Evolutionary conservation across 2,113 vertebrate species (phyloP).

Genomic region (Spea bombifrons): DNA sequence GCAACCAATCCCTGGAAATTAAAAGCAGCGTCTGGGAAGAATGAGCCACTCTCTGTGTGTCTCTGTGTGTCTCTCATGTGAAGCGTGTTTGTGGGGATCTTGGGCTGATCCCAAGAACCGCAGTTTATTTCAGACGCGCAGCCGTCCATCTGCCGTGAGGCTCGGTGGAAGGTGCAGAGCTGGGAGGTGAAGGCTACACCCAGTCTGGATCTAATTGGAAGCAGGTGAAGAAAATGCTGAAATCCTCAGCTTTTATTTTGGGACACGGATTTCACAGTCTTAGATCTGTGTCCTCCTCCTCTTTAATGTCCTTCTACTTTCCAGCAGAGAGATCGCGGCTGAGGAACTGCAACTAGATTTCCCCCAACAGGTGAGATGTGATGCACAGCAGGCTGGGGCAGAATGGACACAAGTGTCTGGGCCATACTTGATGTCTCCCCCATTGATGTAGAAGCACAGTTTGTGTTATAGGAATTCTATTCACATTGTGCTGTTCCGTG

Average conservation of each 20-base stretch:
- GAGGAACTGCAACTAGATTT: background rate
- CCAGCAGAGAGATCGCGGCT: background rate
- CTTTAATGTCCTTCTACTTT: background rate
- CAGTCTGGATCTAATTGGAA: conserved; percentile 45
- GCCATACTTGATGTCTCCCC: too few species aligned
- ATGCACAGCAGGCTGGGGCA: background rate
- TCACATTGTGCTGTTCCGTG: too few species aligned
- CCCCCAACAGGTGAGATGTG: background rate
- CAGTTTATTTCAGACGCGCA: conserved; percentile 24
- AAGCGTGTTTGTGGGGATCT: conserved; percentile 44
- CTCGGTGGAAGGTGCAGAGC: conserved; percentile 25
- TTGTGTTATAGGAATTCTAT: too few species aligned
- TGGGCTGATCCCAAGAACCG: conserved; percentile 43
- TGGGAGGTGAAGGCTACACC: conserved; percentile 20
- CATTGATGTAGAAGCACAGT: too few species aligned
- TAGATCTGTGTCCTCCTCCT: background rate
- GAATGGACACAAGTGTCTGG: background rate
- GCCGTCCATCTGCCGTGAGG: conserved; percentile 35
- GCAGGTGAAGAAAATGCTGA: conserved; percentile 45
- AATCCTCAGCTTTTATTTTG: conserved; percentile 40
- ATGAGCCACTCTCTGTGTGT: conserved; percentile 22
- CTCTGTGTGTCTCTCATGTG: conserved; percentile 23
- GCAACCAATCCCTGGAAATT: conserved; percentile 19
- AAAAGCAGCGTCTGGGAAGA: conserved; percentile 41
- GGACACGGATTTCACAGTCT: background rate